Base-by-base conservation (phyloP, 1,140 invertebrate genomes). In the Drosophila kepulauana region DNA sequence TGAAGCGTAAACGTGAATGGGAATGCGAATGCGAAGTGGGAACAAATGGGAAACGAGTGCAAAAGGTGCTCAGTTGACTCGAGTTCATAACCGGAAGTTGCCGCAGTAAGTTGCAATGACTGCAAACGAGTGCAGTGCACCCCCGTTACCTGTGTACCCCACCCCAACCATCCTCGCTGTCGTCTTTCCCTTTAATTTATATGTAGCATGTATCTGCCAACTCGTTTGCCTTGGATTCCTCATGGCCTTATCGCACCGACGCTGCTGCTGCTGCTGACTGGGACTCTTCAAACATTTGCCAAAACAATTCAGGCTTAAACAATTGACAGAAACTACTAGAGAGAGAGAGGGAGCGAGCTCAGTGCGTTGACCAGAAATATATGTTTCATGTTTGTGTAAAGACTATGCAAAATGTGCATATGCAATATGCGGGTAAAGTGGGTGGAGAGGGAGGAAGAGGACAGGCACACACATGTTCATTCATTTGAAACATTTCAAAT, bases 401-500 rank as follows among this genome's bases (percentile, higher is more conserved):
- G 35, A 15, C 38, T 48, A 20, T 20, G 43, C 52, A 84, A 74
- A 75, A 76, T 81, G 20, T 25, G 79, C 76, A 67, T 38, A 38
- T 82, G 64, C 71, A 66, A 80, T 80, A 75, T 80, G 71, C 78
- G 43, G 38, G 51, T 61, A 56, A 10, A 33, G 41, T 6, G 13
- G 25, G 13, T 6, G 5, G 30, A 16, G n/a, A 5, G 28, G 15
- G 25, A 59, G 68, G 51, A 15, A 28, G 20, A 35, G 69, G 43
- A 56, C 52, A 16, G 3, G 13, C n/a, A 15, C 56, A 68, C 63
- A 51, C 71, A 43, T 78, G 82, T 56, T 79, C 77, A 76, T 72
- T 86, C 69, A 68, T 48, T 63, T 82, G 69, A 81, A 89, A 89
- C 85, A 89, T 89, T 90, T 90, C 78, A 90, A 89, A 90, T 89